Percentiles rank a stretch among this genome's conserved stretches.
Conservation (phyloP, 2,797 vertebrate species). For the Tamandua tetradactyla region DNA sequence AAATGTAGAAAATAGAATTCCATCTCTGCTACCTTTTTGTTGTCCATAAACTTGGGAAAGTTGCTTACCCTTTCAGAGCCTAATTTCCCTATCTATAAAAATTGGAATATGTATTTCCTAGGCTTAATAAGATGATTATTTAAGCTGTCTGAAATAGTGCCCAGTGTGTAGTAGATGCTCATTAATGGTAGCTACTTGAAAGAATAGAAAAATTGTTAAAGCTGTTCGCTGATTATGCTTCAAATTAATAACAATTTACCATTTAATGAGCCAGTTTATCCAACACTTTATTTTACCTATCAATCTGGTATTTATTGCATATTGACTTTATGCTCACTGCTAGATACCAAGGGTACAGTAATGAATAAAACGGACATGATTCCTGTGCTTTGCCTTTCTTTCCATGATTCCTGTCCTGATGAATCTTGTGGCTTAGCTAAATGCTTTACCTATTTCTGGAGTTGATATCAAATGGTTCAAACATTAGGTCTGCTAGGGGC, state of each 20-base stretch:
- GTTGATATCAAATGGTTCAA: neutral
- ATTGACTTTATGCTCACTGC: neutral
- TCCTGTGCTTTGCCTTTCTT: neutral
- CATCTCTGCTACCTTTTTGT: neutral
- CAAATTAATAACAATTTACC: neutral
- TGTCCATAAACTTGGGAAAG: neutral
- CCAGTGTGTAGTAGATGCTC: neutral
- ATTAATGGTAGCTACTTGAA: constrained; percentile 6
- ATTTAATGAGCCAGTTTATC: neutral
- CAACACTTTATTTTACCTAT: neutral
- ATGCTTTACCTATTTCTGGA: neutral
- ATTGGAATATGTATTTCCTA: neutral
- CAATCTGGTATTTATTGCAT: constrained; percentile 19
- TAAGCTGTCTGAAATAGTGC: neutral
- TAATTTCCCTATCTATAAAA: constrained; percentile 41
- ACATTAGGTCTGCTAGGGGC: neutral
- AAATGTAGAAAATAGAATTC: constrained; percentile 19
- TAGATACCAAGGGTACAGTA: neutral
- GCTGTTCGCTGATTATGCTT: neutral
- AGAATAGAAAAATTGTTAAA: neutral
- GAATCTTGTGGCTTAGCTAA: neutral
- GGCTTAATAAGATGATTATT: neutral
- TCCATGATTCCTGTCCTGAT: neutral
- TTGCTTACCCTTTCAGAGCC: neutral
- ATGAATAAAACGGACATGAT: neutral